A percentile compares a stretch with the other conserved stretches of the same genome.
phyloP scores from a whole-genome alignment of 2,888 invertebrate genomes.

The Epinotia brunnichana region DNA sequence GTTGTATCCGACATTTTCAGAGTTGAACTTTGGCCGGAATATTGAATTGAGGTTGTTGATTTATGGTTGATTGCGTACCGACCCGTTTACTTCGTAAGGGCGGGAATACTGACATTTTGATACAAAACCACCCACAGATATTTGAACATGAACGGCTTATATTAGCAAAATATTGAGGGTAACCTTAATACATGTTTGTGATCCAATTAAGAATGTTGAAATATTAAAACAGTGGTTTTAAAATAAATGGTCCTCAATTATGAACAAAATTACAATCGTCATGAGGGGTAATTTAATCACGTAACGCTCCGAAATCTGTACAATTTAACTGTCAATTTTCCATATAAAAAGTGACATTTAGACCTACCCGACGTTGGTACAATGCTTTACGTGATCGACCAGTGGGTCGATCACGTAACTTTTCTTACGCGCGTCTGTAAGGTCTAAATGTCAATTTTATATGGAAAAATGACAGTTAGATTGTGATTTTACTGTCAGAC shows the following conservation, averaged over 20 bases:
- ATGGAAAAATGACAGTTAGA: too few relatives aligned
- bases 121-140: not conserved
- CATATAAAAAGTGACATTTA: too few relatives aligned
- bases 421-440: too few relatives aligned
- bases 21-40: slow-evolving; percentile 26
- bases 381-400: too few relatives aligned
- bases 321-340: too few relatives aligned
- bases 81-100: slow-evolving; percentile 2
- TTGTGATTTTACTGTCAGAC: too few relatives aligned
- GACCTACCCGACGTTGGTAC: too few relatives aligned
- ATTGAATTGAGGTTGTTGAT: slow-evolving; percentile 36
- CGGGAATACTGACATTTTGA: slow-evolving; percentile 18
- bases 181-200: not conserved
- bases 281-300: too few relatives aligned
- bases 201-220: not conserved
- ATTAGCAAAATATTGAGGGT: not conserved
- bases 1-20: slow-evolving; percentile 13
- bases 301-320: too few relatives aligned
- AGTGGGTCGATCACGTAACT: too few relatives aligned
- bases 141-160: slow-evolving; percentile 4
- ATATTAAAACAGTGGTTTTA: not conserved
- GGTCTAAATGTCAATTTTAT: too few relatives aligned
- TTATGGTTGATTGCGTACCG: slow-evolving; percentile 29
- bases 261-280: not conserved
- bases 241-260: too few relatives aligned